Evolutionary conservation across 2,888 invertebrate species (phyloP).

Genomic region (Aleiodes leptofemur): DNA sequence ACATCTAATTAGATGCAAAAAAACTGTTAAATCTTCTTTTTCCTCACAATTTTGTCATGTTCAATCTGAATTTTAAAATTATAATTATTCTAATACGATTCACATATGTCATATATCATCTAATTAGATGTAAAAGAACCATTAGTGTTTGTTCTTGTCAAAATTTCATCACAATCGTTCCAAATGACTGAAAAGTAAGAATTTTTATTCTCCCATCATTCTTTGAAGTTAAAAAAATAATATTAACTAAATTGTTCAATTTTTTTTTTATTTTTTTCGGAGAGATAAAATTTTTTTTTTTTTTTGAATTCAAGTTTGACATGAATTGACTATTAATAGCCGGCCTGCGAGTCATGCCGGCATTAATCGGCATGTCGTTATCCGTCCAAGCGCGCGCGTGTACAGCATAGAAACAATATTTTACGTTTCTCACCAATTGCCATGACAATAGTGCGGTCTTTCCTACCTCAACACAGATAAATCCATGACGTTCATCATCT

Average conservation of each 20-base stretch:
- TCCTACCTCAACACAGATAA: constrained; percentile 4
- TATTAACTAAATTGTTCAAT: background rate
- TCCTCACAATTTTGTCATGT: too few relatives aligned
- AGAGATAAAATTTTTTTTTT: background rate
- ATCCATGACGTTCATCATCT: constrained; percentile 15
- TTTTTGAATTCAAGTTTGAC: constrained; percentile 52
- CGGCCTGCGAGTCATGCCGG: constrained; percentile 63
- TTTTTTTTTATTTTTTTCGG: background rate
- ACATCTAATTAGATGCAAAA: too few relatives aligned
- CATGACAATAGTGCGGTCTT: constrained; percentile 61
- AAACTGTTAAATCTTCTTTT: too few relatives aligned
- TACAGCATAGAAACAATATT: constrained; percentile 69
- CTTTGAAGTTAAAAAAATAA: constrained; percentile 8
- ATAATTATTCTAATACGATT: too few relatives aligned
- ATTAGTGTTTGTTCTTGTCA: too few relatives aligned
- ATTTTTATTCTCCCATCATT: too few relatives aligned
- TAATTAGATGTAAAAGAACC: too few relatives aligned
- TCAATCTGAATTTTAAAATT: too few relatives aligned
- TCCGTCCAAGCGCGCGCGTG: constrained; percentile 65
- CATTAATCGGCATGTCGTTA: constrained; percentile 69
- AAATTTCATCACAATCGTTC: too few relatives aligned
- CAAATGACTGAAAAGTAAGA: too few relatives aligned
- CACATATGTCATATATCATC: too few relatives aligned
- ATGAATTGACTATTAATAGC: constrained; percentile 64
- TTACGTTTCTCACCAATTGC: constrained; percentile 52